Conservation (phyloP, 2,113 vertebrate species). For the Gallinago undulata region DNA sequence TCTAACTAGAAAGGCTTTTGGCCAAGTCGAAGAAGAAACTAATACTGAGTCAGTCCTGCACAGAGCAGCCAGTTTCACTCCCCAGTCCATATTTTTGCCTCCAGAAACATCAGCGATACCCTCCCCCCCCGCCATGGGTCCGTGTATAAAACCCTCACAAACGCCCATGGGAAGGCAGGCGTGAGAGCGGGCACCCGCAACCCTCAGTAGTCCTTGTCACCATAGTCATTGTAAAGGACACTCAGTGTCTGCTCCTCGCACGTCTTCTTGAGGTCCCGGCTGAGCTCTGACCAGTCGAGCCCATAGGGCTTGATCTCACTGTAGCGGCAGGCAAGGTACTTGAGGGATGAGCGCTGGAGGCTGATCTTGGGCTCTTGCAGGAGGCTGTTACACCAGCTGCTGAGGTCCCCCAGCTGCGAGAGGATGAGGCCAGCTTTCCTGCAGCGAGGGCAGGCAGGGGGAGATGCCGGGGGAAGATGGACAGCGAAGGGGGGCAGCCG, state of each 20-base stretch:
- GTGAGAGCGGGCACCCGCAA: not conserved
- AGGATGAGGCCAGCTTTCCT: conserved; percentile 97
- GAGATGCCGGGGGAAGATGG: not conserved
- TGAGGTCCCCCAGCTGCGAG: conserved; percentile 91
- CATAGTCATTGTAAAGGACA: conserved; percentile 95
- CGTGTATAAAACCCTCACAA: conserved; percentile 52
- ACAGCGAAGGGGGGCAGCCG: accelerated
- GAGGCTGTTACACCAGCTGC: conserved; percentile 90
- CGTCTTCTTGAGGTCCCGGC: conserved; percentile 90
- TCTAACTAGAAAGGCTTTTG: conserved; percentile 39
- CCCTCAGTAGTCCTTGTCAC: conserved; percentile 90
- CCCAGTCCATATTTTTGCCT: not conserved
- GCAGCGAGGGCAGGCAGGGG: not conserved
- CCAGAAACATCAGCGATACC: conserved; percentile 14
- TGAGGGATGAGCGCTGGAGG: conserved; percentile 86
- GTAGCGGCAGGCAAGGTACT: conserved; percentile 94
- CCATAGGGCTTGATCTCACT: conserved; percentile 94
- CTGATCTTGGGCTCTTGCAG: conserved; percentile 93
- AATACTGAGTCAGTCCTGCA: conserved; percentile 24
- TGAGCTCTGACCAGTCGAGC: conserved; percentile 90
- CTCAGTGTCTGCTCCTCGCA: conserved; percentile 93
- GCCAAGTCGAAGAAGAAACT: conserved; percentile 38
- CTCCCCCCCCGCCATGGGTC: not conserved
- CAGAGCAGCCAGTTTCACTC: not conserved
- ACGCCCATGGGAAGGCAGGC: not conserved